Evolutionary conservation across 2,113 vertebrate genomes (phyloP).

Genomic region (Cyanoramphus novaezelandiae): DNA sequence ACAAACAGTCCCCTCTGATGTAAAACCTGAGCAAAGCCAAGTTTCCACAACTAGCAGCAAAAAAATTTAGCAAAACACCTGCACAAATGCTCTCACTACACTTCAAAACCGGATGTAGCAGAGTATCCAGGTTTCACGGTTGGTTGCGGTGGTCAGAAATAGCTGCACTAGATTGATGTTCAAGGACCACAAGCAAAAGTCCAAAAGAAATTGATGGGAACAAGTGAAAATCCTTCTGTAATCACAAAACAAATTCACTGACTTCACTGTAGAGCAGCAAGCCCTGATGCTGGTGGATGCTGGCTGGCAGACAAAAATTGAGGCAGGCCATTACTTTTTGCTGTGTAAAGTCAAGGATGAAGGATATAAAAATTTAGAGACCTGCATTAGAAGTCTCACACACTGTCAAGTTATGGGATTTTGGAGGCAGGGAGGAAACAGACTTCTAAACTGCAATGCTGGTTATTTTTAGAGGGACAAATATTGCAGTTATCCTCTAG

Average conservation of each 20-base stretch:
- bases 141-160: neutral
- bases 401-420: neutral
- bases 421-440: neutral
- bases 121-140: neutral
- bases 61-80: neutral
- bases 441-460: slow-evolving; percentile 14
- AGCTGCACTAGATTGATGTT: neutral
- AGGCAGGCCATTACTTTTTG: neutral
- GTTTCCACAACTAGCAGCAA: neutral
- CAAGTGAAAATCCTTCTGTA: neutral
- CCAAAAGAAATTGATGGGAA: slow-evolving; percentile 14
- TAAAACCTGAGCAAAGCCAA: neutral
- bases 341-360: neutral
- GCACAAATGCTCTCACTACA: neutral
- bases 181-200: neutral
- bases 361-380: slow-evolving; percentile 32
- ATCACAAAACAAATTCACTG: neutral
- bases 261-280: neutral
- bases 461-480: slow-evolving; percentile 60
- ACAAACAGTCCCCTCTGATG: neutral
- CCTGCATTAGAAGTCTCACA: neutral
- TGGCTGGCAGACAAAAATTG: neutral
- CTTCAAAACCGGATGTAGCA: neutral
- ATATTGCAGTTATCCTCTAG: neutral
- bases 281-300: neutral